Percentiles rank a stretch among this genome's conserved stretches.
phyloP scores from a whole-genome alignment of 2,113 vertebrate species.

The Pomatostomus ruficeps region DNA sequence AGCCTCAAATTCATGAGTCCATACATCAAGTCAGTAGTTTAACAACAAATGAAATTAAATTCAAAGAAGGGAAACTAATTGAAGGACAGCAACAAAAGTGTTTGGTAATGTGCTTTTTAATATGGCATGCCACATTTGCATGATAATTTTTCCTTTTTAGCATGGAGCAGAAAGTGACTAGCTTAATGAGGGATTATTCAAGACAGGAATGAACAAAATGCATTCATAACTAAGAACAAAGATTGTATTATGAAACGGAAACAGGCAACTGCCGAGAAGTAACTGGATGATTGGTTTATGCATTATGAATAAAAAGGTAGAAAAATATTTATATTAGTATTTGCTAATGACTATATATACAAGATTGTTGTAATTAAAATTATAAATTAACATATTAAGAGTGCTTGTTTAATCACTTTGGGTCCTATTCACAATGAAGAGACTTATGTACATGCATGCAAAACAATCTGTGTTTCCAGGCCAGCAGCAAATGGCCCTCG shows the following conservation, averaged over 20 bases:
- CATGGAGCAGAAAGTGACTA: conserved; percentile 76
- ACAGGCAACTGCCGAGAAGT: conserved; percentile 73
- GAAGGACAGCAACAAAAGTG: conserved; percentile 78
- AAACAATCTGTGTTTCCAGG: conserved; percentile 66
- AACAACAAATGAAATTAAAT: conserved; percentile 82
- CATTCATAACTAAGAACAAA: conserved; percentile 82
- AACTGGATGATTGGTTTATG: conserved; percentile 79
- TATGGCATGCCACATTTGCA: conserved; percentile 77
- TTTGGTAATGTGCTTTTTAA: conserved; percentile 79
- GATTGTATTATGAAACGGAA: conserved; percentile 77
- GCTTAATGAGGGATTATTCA: conserved; percentile 83
- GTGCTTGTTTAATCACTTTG: conserved; percentile 79
- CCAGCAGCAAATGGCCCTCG: conserved; percentile 22
- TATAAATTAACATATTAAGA: conserved; percentile 84
- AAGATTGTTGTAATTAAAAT: conserved; percentile 81
- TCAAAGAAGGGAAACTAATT: conserved; percentile 81
- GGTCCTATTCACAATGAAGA: conserved; percentile 69
- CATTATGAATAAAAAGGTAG: conserved; percentile 80
- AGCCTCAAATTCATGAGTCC: conserved; percentile 73
- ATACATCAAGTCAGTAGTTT: conserved; percentile 78
- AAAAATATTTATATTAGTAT: conserved; percentile 85
- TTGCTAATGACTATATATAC: conserved; percentile 80
- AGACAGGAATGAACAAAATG: conserved; percentile 76
- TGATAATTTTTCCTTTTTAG: conserved; percentile 82
- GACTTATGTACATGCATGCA: conserved; percentile 71